These are phyloP conservation scores for Tympanoctomys barrerae DNA, from an alignment of 2,797 vertebrate species.

Conservation along the genomic window DNA sequence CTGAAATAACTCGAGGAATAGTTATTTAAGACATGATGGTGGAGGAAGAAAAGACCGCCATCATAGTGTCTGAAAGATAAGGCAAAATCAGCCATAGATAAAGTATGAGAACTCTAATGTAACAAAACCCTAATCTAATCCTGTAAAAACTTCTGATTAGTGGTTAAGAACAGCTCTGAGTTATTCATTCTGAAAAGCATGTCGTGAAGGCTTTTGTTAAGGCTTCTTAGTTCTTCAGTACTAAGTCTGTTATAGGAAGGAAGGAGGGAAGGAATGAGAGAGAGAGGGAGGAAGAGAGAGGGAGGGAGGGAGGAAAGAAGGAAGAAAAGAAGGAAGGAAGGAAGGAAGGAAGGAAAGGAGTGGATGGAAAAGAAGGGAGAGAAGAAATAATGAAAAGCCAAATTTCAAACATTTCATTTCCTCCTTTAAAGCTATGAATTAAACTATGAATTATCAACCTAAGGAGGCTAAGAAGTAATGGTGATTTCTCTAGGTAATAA, in stretches of 20 bases:
- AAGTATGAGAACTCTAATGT: neutral
- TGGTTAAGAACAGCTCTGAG: neutral
- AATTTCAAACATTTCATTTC: neutral
- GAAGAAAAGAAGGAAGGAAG: neutral
- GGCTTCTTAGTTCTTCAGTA: neutral
- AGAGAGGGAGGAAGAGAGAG: neutral
- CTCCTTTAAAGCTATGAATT: neutral
- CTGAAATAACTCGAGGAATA: neutral
- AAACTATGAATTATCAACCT: neutral
- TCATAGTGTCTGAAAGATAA: constrained; percentile 49
- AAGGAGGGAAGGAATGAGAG: neutral
- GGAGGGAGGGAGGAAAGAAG: neutral
- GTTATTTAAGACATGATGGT: neutral
- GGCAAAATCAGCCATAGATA: neutral
- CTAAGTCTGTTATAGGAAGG: neutral
- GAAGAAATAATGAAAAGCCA: neutral
- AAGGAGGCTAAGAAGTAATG: neutral
- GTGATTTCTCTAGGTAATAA: neutral
- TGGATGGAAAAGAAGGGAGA: neutral
- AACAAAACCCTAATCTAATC: neutral
- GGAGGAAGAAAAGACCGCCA: neutral
- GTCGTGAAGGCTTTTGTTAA: neutral
- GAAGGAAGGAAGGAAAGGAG: rapidly evolving
- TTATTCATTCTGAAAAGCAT: neutral
- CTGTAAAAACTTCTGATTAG: constrained; percentile 20